Conservation (phyloP, 2,888 invertebrate species). For the Diogma glabrata region DNA sequence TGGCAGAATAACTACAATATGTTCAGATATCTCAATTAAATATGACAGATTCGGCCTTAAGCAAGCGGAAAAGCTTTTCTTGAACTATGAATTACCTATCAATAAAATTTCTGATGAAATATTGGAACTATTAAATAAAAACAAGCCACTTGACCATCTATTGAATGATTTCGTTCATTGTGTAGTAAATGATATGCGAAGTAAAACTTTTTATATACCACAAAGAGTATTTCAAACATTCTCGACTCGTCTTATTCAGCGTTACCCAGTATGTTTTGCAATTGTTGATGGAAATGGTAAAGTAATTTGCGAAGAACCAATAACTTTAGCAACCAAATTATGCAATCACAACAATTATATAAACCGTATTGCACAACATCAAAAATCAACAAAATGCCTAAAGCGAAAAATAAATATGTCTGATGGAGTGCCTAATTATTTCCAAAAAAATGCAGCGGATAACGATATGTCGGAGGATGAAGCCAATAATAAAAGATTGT, state of each 20-base stretch:
- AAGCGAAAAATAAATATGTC: not conserved
- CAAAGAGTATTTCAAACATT: not conserved
- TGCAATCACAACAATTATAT: not conserved
- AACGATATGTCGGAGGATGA: not conserved
- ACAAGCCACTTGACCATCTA: not conserved
- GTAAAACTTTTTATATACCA: not conserved
- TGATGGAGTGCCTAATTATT: not conserved
- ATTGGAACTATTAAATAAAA: not conserved
- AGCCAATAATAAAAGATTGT: not conserved
- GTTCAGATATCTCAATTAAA: too few relatives aligned
- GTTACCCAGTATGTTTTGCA: not conserved
- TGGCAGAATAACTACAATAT: too few relatives aligned
- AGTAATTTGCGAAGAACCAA: constrained; percentile 2
- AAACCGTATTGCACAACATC: not conserved
- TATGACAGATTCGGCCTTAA: not conserved
- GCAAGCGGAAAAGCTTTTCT: not conserved
- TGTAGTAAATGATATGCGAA: not conserved
- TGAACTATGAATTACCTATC: not conserved
- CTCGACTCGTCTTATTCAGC: not conserved
- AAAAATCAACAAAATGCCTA: not conserved
- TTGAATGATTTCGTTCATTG: not conserved
- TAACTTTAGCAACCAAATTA: not conserved
- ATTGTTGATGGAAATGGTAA: not conserved
- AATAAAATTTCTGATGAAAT: not conserved
- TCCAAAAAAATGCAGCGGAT: not conserved